Percentiles rank a stretch among this genome's conserved stretches.
These are phyloP conservation scores for Temnothorax nylanderi DNA, from an alignment of 1,140 invertebrate genomes.

Conservation along the genomic window DNA sequence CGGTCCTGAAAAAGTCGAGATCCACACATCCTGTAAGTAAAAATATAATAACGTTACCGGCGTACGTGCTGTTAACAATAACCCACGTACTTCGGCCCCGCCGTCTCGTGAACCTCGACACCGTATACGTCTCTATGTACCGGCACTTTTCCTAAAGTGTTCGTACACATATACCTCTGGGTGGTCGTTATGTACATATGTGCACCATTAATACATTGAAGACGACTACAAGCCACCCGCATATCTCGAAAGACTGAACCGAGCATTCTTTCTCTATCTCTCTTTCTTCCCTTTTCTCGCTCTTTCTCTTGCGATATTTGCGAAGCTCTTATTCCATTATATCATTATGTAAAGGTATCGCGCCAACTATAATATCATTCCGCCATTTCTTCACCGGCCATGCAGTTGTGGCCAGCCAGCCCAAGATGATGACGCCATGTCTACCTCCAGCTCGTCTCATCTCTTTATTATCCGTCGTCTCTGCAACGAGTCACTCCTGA, in stretches of 20 bases:
- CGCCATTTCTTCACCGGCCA: slow-evolving; percentile 69
- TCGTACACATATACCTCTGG: slow-evolving; percentile 62
- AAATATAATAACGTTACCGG: background rate
- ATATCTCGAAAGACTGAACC: slow-evolving; percentile 39
- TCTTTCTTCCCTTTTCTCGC: background rate
- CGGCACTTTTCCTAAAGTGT: slow-evolving; percentile 46
- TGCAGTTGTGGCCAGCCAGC: slow-evolving; percentile 58
- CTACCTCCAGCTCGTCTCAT: slow-evolving; percentile 62
- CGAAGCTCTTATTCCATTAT: slow-evolving; percentile 71
- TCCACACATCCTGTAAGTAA: background rate
- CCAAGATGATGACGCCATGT: slow-evolving; percentile 71
- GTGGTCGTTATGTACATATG: slow-evolving; percentile 70
- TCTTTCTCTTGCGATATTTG: slow-evolving; percentile 30
- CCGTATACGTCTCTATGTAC: slow-evolving; percentile 7
- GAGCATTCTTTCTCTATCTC: slow-evolving; percentile 20
- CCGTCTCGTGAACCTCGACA: background rate
- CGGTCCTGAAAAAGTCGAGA: background rate
- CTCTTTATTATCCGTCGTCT: slow-evolving; percentile 73
- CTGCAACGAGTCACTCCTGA: slow-evolving; percentile 63
- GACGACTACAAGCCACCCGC: slow-evolving; percentile 62
- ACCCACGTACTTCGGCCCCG: background rate
- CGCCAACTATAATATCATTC: slow-evolving; percentile 57
- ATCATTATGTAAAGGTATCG: slow-evolving; percentile 74
- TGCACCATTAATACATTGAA: slow-evolving; percentile 17
- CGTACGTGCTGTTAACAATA: background rate